Conservation (phyloP, 2,888 invertebrate genomes). For the Acanthococcus lagerstroemiae region DNA sequence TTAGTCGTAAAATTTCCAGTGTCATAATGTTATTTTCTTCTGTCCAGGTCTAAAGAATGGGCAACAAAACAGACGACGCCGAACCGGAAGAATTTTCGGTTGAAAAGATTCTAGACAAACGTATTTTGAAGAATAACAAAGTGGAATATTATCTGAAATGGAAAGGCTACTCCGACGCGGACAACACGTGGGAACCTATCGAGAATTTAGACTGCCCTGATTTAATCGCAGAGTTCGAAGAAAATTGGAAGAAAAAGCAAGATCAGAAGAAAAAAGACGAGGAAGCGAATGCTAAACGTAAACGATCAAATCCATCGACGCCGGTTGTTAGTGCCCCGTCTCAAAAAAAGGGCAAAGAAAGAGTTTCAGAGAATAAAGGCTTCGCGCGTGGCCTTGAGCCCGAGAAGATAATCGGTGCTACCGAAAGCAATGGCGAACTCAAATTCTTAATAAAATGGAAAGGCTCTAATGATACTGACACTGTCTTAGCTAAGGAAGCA, state of each 20-base stretch:
- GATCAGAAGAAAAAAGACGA: slow-evolving; percentile 52
- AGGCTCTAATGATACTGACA: slow-evolving; percentile 85
- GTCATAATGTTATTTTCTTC: too few relatives aligned
- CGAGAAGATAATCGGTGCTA: slow-evolving; percentile 83
- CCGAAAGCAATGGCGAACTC: slow-evolving; percentile 80
- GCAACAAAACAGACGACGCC: slow-evolving; percentile 38
- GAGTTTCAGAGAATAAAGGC: slow-evolving; percentile 5
- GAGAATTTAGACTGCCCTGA: slow-evolving; percentile 88
- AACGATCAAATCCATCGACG: neutral
- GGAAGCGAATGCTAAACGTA: slow-evolving; percentile 5
- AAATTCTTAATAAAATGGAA: slow-evolving; percentile 91
- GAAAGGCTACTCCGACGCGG: slow-evolving; percentile 74
- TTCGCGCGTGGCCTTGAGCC: slow-evolving; percentile 42
- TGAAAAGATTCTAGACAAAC: slow-evolving; percentile 78
- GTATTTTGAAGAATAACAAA: slow-evolving; percentile 57
- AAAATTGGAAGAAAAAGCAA: slow-evolving; percentile 52
- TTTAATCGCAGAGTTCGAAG: slow-evolving; percentile 74
- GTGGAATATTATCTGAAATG: slow-evolving; percentile 65
- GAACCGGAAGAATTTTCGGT: slow-evolving; percentile 83
- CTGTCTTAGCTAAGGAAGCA: slow-evolving; percentile 82
- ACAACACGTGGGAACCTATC: slow-evolving; percentile 95
- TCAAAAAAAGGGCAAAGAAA: slow-evolving; percentile 6
- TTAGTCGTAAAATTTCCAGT: too few relatives aligned
- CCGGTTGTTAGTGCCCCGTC: neutral
- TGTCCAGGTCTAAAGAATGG: neutral